Conservation (phyloP, 2,888 invertebrate genomes). For the Epicampocera succincta region DNA sequence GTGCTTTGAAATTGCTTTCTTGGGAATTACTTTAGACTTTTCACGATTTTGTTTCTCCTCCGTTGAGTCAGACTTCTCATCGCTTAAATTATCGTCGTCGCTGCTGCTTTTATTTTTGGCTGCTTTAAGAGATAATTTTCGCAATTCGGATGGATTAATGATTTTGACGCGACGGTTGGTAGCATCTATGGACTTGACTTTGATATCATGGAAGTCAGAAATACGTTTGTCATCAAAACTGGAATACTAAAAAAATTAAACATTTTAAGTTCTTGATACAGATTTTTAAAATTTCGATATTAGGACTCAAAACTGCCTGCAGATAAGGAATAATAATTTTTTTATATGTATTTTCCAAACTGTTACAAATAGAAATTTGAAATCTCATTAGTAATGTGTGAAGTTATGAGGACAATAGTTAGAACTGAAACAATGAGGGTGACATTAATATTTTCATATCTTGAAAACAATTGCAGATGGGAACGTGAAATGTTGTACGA, state of each 20-base stretch:
- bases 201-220: conserved; percentile 78
- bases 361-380: too few relatives aligned
- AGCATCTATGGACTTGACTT: conserved; percentile 78
- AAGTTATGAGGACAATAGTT: too few relatives aligned
- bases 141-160: conserved; percentile 73
- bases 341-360: too few relatives aligned
- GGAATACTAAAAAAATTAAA: conserved; percentile 76
- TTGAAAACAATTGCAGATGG: too few relatives aligned
- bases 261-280: background rate
- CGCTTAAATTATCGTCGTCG: conserved; percentile 65
- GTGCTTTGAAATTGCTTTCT: conserved; percentile 44
- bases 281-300: background rate
- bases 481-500: too few relatives aligned
- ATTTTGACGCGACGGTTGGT: conserved; percentile 78
- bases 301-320: too few relatives aligned
- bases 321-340: too few relatives aligned
- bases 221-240: conserved; percentile 81
- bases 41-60: conserved; percentile 16
- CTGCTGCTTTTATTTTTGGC: conserved; percentile 67
- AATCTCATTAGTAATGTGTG: too few relatives aligned
- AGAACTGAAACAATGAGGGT: too few relatives aligned
- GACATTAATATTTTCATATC: too few relatives aligned
- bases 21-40: conserved; percentile 39
- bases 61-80: conserved; percentile 47
- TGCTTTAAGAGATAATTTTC: conserved; percentile 72